A percentile compares a stretch with the other conserved stretches of the same genome.
These are phyloP conservation scores for Apolygus lucorum DNA, from an alignment of 1,140 invertebrate genomes.

Conservation along the genomic window DNA sequence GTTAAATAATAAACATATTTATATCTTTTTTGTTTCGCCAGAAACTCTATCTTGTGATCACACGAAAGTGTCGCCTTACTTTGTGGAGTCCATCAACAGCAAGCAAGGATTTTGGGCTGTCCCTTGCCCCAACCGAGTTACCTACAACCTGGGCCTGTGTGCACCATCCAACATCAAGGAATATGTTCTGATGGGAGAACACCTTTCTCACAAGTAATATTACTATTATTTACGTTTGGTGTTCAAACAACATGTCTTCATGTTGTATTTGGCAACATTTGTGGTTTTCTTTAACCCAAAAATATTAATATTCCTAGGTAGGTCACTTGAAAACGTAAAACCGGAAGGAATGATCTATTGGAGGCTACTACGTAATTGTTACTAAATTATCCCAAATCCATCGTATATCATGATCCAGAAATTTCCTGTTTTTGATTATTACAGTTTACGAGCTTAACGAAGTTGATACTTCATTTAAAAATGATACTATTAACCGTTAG, in stretches of 20 bases:
- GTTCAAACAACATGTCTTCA: background rate
- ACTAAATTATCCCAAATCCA: no score
- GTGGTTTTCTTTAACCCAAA: background rate
- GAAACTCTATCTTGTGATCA: slow-evolving; percentile 79
- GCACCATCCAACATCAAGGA: slow-evolving; percentile 58
- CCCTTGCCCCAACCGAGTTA: slow-evolving; percentile 67
- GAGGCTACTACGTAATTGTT: no score
- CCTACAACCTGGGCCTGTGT: slow-evolving; percentile 72
- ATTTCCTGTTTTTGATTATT: no score
- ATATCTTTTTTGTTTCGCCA: no score
- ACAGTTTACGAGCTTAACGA: no score
- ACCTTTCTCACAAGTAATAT: slow-evolving; percentile 62
- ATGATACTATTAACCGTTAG: no score
- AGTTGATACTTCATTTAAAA: no score
- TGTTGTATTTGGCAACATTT: background rate
- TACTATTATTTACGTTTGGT: no score
- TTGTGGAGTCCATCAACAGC: slow-evolving; percentile 74
- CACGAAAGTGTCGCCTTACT: slow-evolving; percentile 78
- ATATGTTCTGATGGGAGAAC: slow-evolving; percentile 74
- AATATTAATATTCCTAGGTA: background rate
- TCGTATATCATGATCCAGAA: no score
- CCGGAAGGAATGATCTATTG: no score
- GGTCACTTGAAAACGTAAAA: no score
- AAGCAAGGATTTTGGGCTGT: slow-evolving; percentile 70
- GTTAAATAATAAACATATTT: no score